Evolutionary conservation across 2,888 invertebrate genomes (phyloP).

Genomic region (Macaria notata): DNA sequence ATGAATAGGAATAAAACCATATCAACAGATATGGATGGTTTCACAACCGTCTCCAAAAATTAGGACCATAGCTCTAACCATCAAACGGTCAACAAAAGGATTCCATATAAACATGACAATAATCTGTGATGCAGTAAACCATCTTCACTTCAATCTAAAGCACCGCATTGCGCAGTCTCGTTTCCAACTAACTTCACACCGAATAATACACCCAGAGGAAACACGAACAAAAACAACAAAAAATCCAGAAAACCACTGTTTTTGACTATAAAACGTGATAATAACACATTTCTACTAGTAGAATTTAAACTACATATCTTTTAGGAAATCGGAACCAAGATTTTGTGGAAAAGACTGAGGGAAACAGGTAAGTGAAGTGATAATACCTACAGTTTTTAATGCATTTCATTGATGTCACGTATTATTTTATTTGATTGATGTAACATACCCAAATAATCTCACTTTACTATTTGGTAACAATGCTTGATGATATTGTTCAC

Average conservation of each 20-base stretch:
- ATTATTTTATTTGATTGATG: no score
- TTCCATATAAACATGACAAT: conserved; percentile 9
- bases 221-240: conserved; percentile 33
- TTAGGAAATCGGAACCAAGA: background rate
- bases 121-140: conserved; percentile 41
- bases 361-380: background rate
- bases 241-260: conserved; percentile 28
- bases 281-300: no score
- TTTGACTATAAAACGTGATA: conserved; percentile 24
- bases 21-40: no score
- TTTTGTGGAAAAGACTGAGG: background rate
- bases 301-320: background rate
- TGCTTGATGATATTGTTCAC: no score
- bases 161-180: conserved; percentile 62
- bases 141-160: conserved; percentile 53
- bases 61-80: no score
- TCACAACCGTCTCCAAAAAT: no score
- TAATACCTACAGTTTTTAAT: no score
- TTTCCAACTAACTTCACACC: conserved; percentile 47
- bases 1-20: no score
- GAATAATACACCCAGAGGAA: conserved; percentile 37
- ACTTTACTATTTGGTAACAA: no score
- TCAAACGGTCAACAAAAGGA: no score
- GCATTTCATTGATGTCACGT: no score
- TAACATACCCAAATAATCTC: no score